Evolutionary conservation across 2,888 invertebrate genomes (phyloP), one percentile per base, ranked within the genome.

Genomic region (Doris montereyensis): DNA sequence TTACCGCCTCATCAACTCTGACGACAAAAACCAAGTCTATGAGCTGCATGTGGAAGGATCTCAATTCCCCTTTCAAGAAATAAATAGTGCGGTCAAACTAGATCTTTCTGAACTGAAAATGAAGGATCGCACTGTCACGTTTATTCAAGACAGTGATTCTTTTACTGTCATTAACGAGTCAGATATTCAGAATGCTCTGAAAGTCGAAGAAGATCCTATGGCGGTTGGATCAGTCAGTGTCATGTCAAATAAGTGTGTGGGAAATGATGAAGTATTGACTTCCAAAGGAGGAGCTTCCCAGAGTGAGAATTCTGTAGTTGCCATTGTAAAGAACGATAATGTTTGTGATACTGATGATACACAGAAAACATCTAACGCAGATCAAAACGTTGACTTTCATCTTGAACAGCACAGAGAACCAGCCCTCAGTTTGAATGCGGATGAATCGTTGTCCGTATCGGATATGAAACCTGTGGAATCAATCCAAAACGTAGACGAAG

Each of bases 21-120:
- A 13, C n/a, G 65, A 73, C 17, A 35, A 58, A 3, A 68, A 30
- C 52, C 74, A 79, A 32, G 57, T 79, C 34, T 75, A 65, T 58
- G 79, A 79, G 57, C 13, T 79, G 17, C 58, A 79, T 67, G 21
- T 79, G 28, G 79, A 79, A 60, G 70, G 75, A 57, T 30, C 41
- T 41, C 52, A 41, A 41, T 35, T 75, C 58, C 79, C 74, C 5
- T 35, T 70, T 60, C 65, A 74, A 68, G 75, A 79, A 52, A n/a
- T 78, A 17, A 65, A 73, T 1, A 60, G 21, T 60, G 28, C 57
- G 52, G 21, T 78, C 52, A 78, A 24, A 28, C 2, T 78, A n/a
- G 73, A 57, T 24, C 67, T 35, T 28, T 30, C 32, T 13, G 41
- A 60, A 1, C 34, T 71, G 10, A 57, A 71, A 26, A 8, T 41